Base-by-base conservation (phyloP, 64 coral and sea anemone genomes). In the Montipora efflorescens region DNA sequence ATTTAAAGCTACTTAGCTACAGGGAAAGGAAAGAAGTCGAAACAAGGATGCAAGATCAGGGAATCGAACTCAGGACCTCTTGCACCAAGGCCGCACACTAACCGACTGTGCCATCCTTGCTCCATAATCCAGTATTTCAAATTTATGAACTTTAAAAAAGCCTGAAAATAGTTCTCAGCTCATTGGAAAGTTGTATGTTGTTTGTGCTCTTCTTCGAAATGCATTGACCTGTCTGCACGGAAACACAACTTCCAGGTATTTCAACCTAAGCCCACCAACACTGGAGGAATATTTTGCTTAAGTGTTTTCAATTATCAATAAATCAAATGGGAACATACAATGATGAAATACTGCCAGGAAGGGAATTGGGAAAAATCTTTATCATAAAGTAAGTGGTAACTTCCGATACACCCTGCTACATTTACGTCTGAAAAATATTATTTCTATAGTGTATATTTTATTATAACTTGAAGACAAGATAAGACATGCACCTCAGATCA, bases 221-320 rank as follows among this genome's bases (percentile, higher is more conserved):
- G 6, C 9, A 64, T 64, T 64, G 13, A 64, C 61, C 61, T 64
- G 61, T 64, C 61, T 64, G 2, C 46, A 19, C 73, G 4, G 43
- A 25, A 75, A 43, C 25, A 36, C 7, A 45, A 25, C 43, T 43
- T 23, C 61, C 2, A 64, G 61, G 61, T 64, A 64, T 16, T 75
- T 75, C 73, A 75, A 75, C 22, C 22, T 75, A 28, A 45, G 43
- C 43, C 3, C 25, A 75, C 73, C 73, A 43, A 75, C 21, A 75
- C 73, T 7, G 4, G 73, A 74, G 70, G 70, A 74, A 74, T 74
- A 74, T 74, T 74, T 74, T 74, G 70, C 70, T 74, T 23, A 7
- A 74, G 70, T 57, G 53, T 0, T 57, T 57, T 57, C 53, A 57
- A 0, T 57, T 57, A 57, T 57, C 0, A 0, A 19, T 64, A 64